Evolutionary conservation across 2,113 vertebrate species (phyloP).

Genomic region (Mesembrinibis cayennensis): DNA sequence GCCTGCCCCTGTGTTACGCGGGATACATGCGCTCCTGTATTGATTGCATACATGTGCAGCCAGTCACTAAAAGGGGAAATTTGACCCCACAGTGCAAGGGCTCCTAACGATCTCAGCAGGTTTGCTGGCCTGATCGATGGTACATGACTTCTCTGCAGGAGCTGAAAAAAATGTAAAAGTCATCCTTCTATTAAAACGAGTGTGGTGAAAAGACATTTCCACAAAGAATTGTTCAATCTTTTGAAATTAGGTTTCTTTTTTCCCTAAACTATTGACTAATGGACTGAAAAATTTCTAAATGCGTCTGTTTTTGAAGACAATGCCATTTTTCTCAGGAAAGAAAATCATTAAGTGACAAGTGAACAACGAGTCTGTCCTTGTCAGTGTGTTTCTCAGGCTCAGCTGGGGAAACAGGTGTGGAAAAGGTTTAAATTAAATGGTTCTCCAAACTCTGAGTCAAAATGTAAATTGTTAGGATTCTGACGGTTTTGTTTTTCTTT

Average conservation of each 20-base stretch:
- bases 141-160: not conserved
- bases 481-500: not conserved
- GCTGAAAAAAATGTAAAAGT: not conserved
- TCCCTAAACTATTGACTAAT: not conserved
- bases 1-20: not conserved
- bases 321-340: slow-evolving; percentile 9
- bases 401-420: slow-evolving; percentile 6
- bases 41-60: not conserved
- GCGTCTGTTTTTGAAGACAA: not conserved
- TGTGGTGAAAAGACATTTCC: not conserved
- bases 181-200: not conserved
- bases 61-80: not conserved
- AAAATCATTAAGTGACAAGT: slow-evolving; percentile 43
- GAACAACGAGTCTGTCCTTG: not conserved
- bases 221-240: not conserved
- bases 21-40: not conserved
- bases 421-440: not conserved
- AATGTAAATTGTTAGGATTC: not conserved
- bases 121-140: not conserved
- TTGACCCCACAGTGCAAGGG: not conserved
- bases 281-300: not conserved
- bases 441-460: not conserved
- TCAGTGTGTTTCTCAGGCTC: not conserved
- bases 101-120: accelerated
- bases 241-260: not conserved